Conservation (phyloP, 2,888 invertebrate genomes). For the Tortricodes alternella region DNA sequence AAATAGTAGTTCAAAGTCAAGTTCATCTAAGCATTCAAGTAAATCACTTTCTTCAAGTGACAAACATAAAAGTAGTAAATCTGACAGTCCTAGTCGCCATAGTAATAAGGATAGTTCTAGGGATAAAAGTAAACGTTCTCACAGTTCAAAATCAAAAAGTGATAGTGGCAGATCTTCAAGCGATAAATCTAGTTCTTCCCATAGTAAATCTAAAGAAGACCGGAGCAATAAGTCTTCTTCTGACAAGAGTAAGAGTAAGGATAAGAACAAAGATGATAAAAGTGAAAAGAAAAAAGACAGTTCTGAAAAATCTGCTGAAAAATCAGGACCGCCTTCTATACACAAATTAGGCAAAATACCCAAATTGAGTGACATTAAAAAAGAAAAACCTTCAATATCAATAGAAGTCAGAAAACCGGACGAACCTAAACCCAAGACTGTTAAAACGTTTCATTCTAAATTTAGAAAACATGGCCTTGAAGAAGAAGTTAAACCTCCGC, state of each 20-base stretch:
- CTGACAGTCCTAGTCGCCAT: slow-evolving; percentile 65
- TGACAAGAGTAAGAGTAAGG: slow-evolving; percentile 54
- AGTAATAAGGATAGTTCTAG: slow-evolving; percentile 66
- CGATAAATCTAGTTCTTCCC: slow-evolving; percentile 59
- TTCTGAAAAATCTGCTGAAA: slow-evolving; percentile 76
- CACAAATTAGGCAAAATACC: slow-evolving; percentile 91
- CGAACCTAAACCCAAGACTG: slow-evolving; percentile 91
- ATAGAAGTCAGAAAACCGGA: slow-evolving; percentile 90
- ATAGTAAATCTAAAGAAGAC: slow-evolving; percentile 62
- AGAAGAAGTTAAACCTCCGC: slow-evolving; percentile 93
- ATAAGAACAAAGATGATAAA: slow-evolving; percentile 37
- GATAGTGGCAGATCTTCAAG: slow-evolving; percentile 57
- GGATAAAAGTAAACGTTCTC: slow-evolving; percentile 55
- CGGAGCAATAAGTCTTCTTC: slow-evolving; percentile 48
- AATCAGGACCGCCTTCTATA: slow-evolving; percentile 85
- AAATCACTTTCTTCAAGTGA: slow-evolving; percentile 69
- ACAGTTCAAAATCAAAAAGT: slow-evolving; percentile 66
- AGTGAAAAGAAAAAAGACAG: slow-evolving; percentile 46
- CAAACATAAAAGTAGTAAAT: slow-evolving; percentile 64
- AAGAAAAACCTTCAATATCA: slow-evolving; percentile 90
- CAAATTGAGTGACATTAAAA: slow-evolving; percentile 84
- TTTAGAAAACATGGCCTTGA: slow-evolving; percentile 95
- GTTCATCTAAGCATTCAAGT: slow-evolving; percentile 66
- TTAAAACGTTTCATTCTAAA: slow-evolving; percentile 95
- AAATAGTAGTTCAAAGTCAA: slow-evolving; percentile 62